Base-by-base conservation (phyloP, 2,797 vertebrate genomes). In the Chelidonichthys spinosus region DNA sequence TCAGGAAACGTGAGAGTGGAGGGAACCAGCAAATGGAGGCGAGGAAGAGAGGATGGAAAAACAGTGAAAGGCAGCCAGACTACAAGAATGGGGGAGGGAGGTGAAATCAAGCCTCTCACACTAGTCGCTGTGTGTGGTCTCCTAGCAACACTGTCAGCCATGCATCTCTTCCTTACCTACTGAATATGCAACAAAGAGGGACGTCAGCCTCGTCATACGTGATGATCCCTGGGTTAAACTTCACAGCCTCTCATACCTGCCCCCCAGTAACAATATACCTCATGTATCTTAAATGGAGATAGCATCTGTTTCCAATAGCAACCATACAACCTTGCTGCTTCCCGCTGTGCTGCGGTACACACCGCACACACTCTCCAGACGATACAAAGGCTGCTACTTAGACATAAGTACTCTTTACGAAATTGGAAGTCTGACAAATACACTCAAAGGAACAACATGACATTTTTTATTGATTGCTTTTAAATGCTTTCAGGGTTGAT, bases 141-240 rank as follows among this genome's bases (percentile, higher is more conserved):
- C 95, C 94, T 95, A 95, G 95, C 95, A 95, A 95, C 95, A 93
- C 93, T 94, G 93, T 92, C 92, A 89, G 91, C 92, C 85, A 85
- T 81, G 91, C 92, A 93, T 94, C 91, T 91, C 87, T 80, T 85
- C 89, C 87, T 86, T 74, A 74, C 86, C 87, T 72, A 63, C 89
- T 90, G 85, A 92, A 90, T 90, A 92, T 92, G 84, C 87, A 90
- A 68, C 91, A 91, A 89, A 89, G 82, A 83, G 72, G 83, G 85
- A 89, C 72, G 87, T 87, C 82, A 73, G 69, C 75, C 63, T 78
- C 66, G 70, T 86, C 88, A 83, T 78, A 81, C 66, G 52, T 69
- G 62, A 85, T 76, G 74, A 87, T 84, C 72, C 83, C 40, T 2
- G 62, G 73, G 75, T 84, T 72, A 75, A 81, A 88, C 86, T 76